Evolutionary conservation across 2,888 invertebrate genomes (phyloP).

Genomic region (Acanthosoma haemorrhoidale): DNA sequence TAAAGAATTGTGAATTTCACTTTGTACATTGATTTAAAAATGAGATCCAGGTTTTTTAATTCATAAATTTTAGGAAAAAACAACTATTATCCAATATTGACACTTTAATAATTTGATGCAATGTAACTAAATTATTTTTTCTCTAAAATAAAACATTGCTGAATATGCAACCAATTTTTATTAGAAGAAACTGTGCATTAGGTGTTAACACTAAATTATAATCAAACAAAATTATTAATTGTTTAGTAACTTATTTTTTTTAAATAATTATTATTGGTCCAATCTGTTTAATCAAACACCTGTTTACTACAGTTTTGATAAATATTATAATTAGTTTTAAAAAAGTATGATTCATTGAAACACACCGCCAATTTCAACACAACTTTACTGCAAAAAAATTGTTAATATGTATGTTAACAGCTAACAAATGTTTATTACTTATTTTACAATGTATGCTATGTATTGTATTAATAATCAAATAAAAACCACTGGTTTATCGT

Average conservation of each 20-base stretch:
- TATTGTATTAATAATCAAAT: neutral
- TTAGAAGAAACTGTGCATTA: too few species aligned
- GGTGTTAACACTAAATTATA: neutral
- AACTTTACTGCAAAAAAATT: neutral
- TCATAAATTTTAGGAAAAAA: neutral
- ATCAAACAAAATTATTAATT: neutral
- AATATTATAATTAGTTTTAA: neutral
- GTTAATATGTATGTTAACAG: neutral
- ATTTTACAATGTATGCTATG: neutral
- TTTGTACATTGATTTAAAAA: too few species aligned
- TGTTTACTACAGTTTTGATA: neutral
- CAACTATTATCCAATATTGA: too few species aligned
- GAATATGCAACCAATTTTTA: neutral
- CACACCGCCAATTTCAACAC: neutral
- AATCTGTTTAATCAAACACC: neutral
- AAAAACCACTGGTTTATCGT: neutral
- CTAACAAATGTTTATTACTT: conserved; percentile 1
- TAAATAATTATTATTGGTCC: neutral
- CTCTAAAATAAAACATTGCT: neutral
- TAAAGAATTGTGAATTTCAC: too few species aligned
- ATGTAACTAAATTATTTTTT: neutral
- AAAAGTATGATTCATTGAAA: neutral
- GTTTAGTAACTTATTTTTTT: neutral
- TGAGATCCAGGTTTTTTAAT: too few species aligned
- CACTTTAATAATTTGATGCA: too few species aligned